A percentile compares a stretch with the other conserved stretches of the same genome.
Evolutionary conservation across 2,113 vertebrate species (phyloP).

Genomic region (Sterna hirundo): DNA sequence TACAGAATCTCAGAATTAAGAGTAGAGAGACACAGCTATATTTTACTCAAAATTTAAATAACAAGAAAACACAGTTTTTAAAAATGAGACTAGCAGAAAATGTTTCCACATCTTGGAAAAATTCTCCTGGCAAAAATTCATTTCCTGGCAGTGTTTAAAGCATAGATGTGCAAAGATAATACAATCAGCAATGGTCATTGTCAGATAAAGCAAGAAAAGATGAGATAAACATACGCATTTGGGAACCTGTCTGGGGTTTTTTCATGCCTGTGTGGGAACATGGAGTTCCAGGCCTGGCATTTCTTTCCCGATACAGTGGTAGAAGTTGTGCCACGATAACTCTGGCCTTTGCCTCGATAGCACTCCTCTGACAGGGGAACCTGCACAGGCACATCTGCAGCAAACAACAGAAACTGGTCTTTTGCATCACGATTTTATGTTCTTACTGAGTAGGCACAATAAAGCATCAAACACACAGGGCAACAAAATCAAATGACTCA

Average conservation of each 20-base stretch:
- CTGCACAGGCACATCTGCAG: background rate
- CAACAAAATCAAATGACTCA: rapidly evolving
- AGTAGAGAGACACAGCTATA: background rate
- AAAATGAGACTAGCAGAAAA: background rate
- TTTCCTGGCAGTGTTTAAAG: background rate
- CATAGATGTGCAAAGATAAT: background rate
- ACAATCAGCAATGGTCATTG: background rate
- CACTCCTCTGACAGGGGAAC: slow-evolving; percentile 79
- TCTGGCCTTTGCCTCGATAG: slow-evolving; percentile 78
- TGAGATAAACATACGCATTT: slow-evolving; percentile 73
- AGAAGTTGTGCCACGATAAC: slow-evolving; percentile 85
- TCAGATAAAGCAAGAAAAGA: background rate
- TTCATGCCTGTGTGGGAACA: slow-evolving; percentile 81
- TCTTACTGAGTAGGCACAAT: background rate
- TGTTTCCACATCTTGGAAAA: background rate
- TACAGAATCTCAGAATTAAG: background rate
- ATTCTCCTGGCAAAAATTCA: background rate
- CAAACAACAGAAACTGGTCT: background rate
- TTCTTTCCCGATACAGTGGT: slow-evolving; percentile 86
- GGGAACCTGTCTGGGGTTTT: slow-evolving; percentile 82
- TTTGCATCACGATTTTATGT: background rate
- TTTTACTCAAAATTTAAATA: background rate
- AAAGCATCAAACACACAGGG: background rate
- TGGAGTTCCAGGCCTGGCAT: slow-evolving; percentile 88
- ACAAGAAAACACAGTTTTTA: background rate